Conservation (phyloP, 2,113 vertebrate species). For the Phaetusa simplex region DNA sequence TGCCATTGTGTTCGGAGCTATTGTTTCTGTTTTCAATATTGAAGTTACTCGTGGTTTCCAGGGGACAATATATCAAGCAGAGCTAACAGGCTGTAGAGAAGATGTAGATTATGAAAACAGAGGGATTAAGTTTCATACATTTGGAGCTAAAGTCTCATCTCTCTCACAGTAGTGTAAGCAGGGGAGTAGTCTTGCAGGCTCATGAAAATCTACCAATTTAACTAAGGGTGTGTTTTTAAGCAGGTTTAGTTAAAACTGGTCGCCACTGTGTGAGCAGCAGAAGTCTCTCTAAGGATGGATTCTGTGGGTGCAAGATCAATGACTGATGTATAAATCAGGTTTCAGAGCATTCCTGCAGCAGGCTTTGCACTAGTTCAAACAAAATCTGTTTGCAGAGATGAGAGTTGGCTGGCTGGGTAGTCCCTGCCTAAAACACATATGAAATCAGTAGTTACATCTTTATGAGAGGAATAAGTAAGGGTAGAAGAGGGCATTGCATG, state of each 20-base stretch:
- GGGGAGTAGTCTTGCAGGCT: neutral
- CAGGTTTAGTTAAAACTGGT: neutral
- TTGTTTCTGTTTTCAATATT: conserved; percentile 67
- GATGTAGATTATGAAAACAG: conserved; percentile 57
- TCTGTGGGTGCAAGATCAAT: neutral
- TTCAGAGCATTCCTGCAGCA: neutral
- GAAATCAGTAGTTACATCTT: neutral
- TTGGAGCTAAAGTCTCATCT: neutral
- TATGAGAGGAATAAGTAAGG: neutral
- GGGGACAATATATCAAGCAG: conserved; percentile 48
- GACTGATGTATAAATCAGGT: neutral
- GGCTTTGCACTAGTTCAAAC: neutral
- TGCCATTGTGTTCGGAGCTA: conserved; percentile 21
- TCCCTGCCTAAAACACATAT: neutral
- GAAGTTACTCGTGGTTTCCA: conserved; percentile 45
- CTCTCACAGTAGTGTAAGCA: neutral
- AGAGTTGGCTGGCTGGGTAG: neutral
- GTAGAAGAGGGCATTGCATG: neutral
- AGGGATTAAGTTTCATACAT: conserved; percentile 51
- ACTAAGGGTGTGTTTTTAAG: neutral
- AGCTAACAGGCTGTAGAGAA: conserved; percentile 45
- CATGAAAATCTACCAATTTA: neutral
- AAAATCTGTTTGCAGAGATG: neutral
- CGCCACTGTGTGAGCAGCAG: neutral
- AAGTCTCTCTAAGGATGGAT: neutral